Conservation (phyloP, 2,888 invertebrate genomes). For the Slavum lentiscoides region DNA sequence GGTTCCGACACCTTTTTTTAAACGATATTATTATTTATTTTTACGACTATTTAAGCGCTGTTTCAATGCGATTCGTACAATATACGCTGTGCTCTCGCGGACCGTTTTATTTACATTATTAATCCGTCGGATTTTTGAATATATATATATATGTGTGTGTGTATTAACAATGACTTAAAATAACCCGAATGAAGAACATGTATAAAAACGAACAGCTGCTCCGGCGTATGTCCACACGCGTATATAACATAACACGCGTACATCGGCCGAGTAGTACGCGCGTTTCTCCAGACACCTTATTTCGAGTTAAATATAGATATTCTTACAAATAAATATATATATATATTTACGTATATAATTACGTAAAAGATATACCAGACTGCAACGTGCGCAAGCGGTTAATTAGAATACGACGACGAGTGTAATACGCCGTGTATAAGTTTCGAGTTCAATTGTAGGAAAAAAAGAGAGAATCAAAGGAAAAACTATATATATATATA, state of each 20-base stretch:
- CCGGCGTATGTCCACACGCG: neutral
- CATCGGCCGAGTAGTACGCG: neutral
- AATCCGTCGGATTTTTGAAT: neutral
- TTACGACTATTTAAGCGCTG: too few relatives aligned
- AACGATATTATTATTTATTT: too few relatives aligned
- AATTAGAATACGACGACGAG: constrained; percentile 1
- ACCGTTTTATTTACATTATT: too few relatives aligned
- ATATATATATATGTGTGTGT: too few relatives aligned
- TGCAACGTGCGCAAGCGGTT: neutral
- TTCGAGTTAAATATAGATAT: constrained; percentile 16
- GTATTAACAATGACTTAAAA: constrained; percentile 17
- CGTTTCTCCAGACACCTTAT: constrained; percentile 19
- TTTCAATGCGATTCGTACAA: too few relatives aligned
- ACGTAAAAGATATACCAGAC: neutral
- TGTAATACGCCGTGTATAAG: neutral
- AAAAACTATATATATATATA: neutral
- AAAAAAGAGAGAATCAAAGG: neutral
- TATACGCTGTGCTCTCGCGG: too few relatives aligned
- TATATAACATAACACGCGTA: neutral
- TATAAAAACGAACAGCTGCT: constrained; percentile 16
- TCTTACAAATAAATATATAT: constrained; percentile 21
- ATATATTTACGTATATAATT: neutral
- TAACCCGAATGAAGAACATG: neutral
- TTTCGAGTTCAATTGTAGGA: constrained; percentile 15
- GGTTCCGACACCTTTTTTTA: too few relatives aligned